A percentile compares a stretch with the other conserved stretches of the same genome.
These are phyloP conservation scores for Petrocephalus sullivani DNA, from an alignment of 2,797 vertebrate genomes.

Conservation along the genomic window DNA sequence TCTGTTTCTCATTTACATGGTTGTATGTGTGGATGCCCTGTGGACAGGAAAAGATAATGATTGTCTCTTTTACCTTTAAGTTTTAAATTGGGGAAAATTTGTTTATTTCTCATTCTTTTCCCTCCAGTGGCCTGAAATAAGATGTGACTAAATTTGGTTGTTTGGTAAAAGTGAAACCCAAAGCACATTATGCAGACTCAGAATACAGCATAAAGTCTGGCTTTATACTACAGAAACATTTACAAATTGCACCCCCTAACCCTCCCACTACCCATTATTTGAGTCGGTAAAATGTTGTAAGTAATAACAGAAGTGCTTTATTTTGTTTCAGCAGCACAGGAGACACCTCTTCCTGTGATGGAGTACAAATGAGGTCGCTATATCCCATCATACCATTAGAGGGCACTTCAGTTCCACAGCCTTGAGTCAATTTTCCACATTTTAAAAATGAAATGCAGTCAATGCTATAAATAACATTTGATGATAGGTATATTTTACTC, in stretches of 20 bases:
- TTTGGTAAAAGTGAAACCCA: not conserved
- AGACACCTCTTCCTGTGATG: not conserved
- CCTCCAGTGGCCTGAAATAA: not conserved
- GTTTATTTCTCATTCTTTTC: not conserved
- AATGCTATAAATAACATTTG: constrained; percentile 24
- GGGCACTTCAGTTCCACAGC: constrained; percentile 10
- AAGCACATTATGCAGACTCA: not conserved
- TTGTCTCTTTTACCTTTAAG: constrained; percentile 1
- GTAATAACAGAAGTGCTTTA: not conserved
- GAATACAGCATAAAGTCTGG: not conserved
- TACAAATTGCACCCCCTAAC: not conserved
- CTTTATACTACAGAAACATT: not conserved
- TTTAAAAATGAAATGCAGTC: not conserved
- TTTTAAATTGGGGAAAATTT: not conserved
- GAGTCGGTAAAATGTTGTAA: not conserved
- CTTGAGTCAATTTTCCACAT: not conserved
- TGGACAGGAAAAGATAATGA: not conserved
- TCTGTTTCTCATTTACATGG: not conserved
- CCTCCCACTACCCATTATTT: not conserved
- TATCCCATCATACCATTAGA: not conserved
- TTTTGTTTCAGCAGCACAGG: not conserved
- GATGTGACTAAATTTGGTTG: not conserved
- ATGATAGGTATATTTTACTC: constrained; percentile 17
- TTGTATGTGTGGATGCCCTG: not conserved
- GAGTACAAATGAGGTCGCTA: not conserved